Evolutionary conservation across 2,113 vertebrate species (phyloP), one percentile per base, ranked within the genome.

Genomic region (Orcinus orca): DNA sequence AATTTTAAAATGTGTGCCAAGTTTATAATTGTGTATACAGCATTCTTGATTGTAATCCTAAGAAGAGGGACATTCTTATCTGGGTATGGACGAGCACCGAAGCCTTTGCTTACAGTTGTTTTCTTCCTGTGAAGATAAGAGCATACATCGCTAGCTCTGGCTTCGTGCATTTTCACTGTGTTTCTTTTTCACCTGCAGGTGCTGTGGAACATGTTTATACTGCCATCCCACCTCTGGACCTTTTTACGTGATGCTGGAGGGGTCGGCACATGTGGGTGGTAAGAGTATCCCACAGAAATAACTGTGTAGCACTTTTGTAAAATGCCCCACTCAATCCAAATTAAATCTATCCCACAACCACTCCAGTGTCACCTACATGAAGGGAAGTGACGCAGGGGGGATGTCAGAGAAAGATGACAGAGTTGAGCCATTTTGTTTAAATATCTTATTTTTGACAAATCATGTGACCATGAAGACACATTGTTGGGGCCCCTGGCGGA

Each of bases 381-480:
- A 53, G 31, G 63, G 55, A 83, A 85, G n/a, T 67, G 31, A 41
- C 58, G 20, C 26, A 20, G 26, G 14, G 18, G 38, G 58, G 65
- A 20, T 53, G 26, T 44, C 21, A 23, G 36, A 20, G 68, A 85
- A 38, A 41, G 55, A 60, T 50, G 89, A 44, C 31, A 23, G 21
- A 55, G 12, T 96, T 53, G 58, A 21, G 0, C 8, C 14, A 26
- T 8, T 62, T 7, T 41, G 21, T 38, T 53, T 60, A 58, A n/a
- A 44, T 67, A 8, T 38, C 44, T 91, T 67, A n/a, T 21, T 79
- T 77, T 84, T 73, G 70, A 63, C 41, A 88, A 76, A 41, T 62
- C 13, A 2, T 14, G 13, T 92, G 93, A 25, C 71, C 15, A 36
- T 23, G 58, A 68, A 20, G 20, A 36, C 36, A 85, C 12, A 23